Evolutionary conservation across 2,797 vertebrate species (phyloP).

Genomic region (Erethizon dorsatum): DNA sequence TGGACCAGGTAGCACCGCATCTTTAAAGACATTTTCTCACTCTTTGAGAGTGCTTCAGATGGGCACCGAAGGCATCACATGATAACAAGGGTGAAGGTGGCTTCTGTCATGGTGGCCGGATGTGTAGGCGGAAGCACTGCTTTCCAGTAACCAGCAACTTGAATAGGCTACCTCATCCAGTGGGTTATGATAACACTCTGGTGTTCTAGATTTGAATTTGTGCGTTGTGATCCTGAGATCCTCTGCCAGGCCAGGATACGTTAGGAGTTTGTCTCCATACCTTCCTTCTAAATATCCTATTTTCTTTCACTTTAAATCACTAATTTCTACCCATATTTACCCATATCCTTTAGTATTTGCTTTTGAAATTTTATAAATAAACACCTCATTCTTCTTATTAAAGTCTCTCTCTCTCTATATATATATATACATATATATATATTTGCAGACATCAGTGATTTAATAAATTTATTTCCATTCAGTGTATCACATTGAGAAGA

Average conservation of each 20-base stretch:
- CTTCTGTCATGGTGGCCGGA: neutral
- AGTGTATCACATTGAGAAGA: neutral
- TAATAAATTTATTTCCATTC: neutral
- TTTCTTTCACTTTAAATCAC: constrained; percentile 2
- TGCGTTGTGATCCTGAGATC: neutral
- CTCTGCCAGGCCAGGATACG: neutral
- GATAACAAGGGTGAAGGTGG: neutral
- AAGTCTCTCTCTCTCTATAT: neutral
- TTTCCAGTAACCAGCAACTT: neutral
- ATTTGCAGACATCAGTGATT: neutral
- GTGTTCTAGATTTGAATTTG: neutral
- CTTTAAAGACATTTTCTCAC: neutral
- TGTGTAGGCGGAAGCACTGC: neutral
- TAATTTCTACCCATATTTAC: neutral
- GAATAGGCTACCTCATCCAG: neutral
- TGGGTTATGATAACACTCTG: neutral
- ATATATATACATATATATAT: neutral
- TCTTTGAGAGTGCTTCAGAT: neutral
- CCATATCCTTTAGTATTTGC: constrained; percentile 20
- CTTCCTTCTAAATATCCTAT: neutral
- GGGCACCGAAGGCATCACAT: neutral
- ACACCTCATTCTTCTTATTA: neutral
- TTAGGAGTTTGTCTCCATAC: neutral
- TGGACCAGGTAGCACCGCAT: neutral
- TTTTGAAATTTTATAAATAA: constrained; percentile 51